phyloP scores from a whole-genome alignment of 2,113 vertebrate genomes.

The Urocynchramus pylzowi region DNA sequence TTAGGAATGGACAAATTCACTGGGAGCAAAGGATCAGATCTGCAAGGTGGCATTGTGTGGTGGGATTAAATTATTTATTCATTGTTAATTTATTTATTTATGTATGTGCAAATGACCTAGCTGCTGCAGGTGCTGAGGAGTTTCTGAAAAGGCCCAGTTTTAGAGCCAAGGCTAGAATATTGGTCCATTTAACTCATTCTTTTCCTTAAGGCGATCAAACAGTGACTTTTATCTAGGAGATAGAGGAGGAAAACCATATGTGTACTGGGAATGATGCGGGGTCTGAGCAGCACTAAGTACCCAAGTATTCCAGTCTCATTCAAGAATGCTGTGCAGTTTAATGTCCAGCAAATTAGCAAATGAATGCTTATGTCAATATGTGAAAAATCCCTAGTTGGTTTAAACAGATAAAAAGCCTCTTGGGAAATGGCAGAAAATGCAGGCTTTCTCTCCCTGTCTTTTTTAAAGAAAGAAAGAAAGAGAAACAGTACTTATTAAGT shows the following conservation, averaged over 20 bases:
- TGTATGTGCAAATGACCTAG: slow-evolving; percentile 82
- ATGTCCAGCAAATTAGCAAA: slow-evolving; percentile 81
- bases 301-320: slow-evolving; percentile 66
- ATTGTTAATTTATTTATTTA: slow-evolving; percentile 88
- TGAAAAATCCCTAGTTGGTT: slow-evolving; percentile 75
- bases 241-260: slow-evolving; percentile 67
- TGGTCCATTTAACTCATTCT: slow-evolving; percentile 85
- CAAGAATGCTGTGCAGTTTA: slow-evolving; percentile 68
- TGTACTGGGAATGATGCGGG: slow-evolving; percentile 47
- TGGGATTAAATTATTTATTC: slow-evolving; percentile 85
- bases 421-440: slow-evolving; percentile 62
- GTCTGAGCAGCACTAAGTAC: slow-evolving; percentile 48
- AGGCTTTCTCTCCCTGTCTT: slow-evolving; percentile 34
- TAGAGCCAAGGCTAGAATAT: slow-evolving; percentile 75
- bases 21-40: slow-evolving; percentile 73
- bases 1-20: slow-evolving; percentile 79
- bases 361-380: slow-evolving; percentile 83
- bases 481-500: slow-evolving; percentile 9
- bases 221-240: slow-evolving; percentile 77
- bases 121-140: slow-evolving; percentile 78
- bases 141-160: slow-evolving; percentile 77
- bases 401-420: slow-evolving; percentile 72
- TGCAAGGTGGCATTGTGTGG: slow-evolving; percentile 78
- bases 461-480: slow-evolving; percentile 54
- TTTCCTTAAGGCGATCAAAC: slow-evolving; percentile 79